These are phyloP conservation scores for Forficula auricularia DNA, from an alignment of 1,140 invertebrate genomes.

Conservation along the genomic window DNA sequence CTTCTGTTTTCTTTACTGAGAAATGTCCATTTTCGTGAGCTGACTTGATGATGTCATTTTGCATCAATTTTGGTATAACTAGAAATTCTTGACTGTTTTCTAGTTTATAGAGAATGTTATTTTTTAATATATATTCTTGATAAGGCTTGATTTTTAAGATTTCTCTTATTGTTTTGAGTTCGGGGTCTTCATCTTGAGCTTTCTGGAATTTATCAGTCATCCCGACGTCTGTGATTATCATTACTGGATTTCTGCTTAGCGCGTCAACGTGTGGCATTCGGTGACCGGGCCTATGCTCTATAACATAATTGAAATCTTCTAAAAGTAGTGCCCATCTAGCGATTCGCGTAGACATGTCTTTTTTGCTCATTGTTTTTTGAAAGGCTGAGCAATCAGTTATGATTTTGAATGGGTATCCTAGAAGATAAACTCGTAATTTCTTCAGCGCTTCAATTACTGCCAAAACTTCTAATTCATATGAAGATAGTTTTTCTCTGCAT, in stretches of 20 bases:
- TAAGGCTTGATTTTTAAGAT: constrained; percentile 9
- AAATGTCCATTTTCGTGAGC: too few species aligned
- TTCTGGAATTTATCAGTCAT: constrained; percentile 5
- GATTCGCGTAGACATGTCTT: too few species aligned
- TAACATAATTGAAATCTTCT: constrained; percentile 21
- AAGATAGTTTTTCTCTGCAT: too few species aligned
- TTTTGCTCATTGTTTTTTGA: too few species aligned
- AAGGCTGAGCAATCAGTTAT: too few species aligned
- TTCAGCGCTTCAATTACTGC: constrained; percentile 10
- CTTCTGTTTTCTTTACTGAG: too few species aligned
- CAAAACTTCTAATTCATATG: too few species aligned
- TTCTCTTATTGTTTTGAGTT: constrained; percentile 16
- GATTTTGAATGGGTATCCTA: too few species aligned
- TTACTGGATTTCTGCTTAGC: constrained; percentile 22
- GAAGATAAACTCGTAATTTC: not conserved
- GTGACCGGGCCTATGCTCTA: constrained; percentile 20
- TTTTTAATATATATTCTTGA: not conserved
- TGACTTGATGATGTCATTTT: not conserved
- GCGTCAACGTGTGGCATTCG: constrained; percentile 27
- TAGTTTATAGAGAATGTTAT: too few species aligned
- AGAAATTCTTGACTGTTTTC: not conserved
- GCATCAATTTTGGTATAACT: not conserved
- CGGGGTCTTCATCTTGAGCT: constrained; percentile 16
- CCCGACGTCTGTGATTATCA: constrained; percentile 11
- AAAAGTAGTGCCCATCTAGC: constrained; percentile 13